These are phyloP conservation scores for Bagarius yarrelli DNA, from an alignment of 2,113 vertebrate species.

Conservation along the genomic window DNA sequence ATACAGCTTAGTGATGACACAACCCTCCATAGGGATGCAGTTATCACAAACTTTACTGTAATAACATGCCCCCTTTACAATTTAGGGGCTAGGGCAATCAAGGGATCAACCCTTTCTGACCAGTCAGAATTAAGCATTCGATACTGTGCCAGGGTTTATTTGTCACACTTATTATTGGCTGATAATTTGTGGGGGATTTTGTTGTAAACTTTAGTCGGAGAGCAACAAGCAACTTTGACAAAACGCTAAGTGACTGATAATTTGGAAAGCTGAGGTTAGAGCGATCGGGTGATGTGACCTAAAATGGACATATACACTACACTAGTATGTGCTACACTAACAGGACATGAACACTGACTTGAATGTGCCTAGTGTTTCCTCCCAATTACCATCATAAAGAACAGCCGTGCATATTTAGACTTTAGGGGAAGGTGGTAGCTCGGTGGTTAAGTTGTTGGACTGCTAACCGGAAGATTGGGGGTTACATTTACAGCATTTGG, in stretches of 20 bases:
- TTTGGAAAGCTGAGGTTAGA: constrained; percentile 16
- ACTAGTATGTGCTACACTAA: constrained; percentile 12
- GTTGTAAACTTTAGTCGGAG: not conserved
- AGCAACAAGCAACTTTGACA: not conserved
- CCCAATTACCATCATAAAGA: not conserved
- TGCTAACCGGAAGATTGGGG: too few species aligned
- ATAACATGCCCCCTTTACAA: not conserved
- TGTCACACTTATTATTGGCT: not conserved
- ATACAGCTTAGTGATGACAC: not conserved
- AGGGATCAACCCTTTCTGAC: not conserved
- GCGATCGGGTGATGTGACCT: constrained; percentile 8
- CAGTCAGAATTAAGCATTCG: not conserved
- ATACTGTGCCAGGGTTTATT: not conserved
- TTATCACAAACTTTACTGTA: not conserved
- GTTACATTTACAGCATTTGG: too few species aligned
- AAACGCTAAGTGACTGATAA: constrained; percentile 14
- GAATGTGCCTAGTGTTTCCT: not conserved
- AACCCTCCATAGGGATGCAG: not conserved
- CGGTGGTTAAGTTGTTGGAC: too few species aligned
- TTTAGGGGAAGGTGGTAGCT: not conserved
- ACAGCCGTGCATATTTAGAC: not conserved
- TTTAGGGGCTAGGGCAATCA: too few species aligned
- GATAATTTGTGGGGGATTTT: not conserved
- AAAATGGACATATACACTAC: too few species aligned
- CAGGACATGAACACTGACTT: not conserved